These are phyloP conservation scores for Ophion costatus DNA, from an alignment of 2,888 invertebrate genomes.

Conservation along the genomic window DNA sequence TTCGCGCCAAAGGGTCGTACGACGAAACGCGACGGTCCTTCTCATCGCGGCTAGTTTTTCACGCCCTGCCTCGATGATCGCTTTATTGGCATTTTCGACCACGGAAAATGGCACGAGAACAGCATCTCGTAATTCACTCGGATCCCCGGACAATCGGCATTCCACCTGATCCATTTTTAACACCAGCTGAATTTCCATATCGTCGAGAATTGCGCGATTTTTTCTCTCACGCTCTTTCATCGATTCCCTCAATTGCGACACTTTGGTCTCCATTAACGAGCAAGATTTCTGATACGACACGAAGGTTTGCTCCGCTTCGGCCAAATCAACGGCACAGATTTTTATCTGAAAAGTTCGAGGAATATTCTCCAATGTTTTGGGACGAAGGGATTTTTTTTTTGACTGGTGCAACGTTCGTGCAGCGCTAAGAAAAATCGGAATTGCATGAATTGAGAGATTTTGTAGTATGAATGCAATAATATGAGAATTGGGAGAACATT, in stretches of 20 bases:
- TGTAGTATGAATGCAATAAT: too few species aligned
- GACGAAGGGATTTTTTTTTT: not conserved
- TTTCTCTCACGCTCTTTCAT: constrained; percentile 59
- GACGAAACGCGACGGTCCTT: constrained; percentile 72
- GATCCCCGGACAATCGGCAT: constrained; percentile 61
- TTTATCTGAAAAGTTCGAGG: constrained; percentile 80
- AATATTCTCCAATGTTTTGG: not conserved
- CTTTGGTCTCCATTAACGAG: constrained; percentile 58
- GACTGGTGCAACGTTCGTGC: not conserved
- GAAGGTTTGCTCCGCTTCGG: constrained; percentile 85
- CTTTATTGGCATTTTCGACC: constrained; percentile 68
- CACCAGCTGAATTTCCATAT: constrained; percentile 72
- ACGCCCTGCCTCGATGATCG: constrained; percentile 74
- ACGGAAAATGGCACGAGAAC: constrained; percentile 70
- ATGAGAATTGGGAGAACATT: too few species aligned
- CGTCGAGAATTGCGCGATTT: constrained; percentile 52
- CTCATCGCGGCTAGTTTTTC: constrained; percentile 77
- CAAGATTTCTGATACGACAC: constrained; percentile 72
- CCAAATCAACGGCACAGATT: constrained; percentile 84
- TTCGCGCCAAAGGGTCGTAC: constrained; percentile 74
- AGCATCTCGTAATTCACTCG: constrained; percentile 69
- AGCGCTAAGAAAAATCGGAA: too few species aligned
- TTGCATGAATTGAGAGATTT: too few species aligned
- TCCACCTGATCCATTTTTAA: constrained; percentile 76
- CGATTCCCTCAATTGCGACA: constrained; percentile 64